These are phyloP conservation scores for Aldrovandia affinis DNA, from an alignment of 2,797 vertebrate species.

Conservation along the genomic window DNA sequence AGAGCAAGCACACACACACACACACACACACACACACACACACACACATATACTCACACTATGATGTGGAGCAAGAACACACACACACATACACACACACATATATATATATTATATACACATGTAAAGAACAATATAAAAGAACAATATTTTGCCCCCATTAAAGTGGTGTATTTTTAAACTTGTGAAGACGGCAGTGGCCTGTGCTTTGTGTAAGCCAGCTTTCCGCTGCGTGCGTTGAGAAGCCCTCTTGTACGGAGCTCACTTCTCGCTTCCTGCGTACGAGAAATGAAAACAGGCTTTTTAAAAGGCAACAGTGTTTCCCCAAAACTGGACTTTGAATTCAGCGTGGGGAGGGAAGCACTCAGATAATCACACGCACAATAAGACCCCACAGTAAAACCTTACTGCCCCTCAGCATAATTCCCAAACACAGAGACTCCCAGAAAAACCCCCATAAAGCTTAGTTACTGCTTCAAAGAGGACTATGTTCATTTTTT, in stretches of 20 bases:
- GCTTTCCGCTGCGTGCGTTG: not conserved
- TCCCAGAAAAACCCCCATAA: not conserved
- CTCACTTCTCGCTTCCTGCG: not conserved
- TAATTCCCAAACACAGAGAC: conserved; percentile 27
- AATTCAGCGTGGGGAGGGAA: not conserved
- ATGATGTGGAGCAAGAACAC: not conserved
- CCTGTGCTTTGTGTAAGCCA: too few relatives aligned
- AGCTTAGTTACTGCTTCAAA: conserved; percentile 12
- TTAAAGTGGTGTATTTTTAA: too few relatives aligned
- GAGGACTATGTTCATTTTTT: not conserved
- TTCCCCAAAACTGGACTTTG: not conserved
- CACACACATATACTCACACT: not conserved
- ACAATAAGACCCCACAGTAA: not conserved
- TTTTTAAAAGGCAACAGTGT: not conserved
- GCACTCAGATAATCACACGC: conserved; percentile 13
- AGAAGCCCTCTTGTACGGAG: not conserved
- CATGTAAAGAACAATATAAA: too few relatives aligned
- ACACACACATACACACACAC: not conserved
- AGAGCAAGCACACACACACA: too few relatives aligned
- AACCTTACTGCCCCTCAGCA: not conserved
- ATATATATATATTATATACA: conserved; percentile 13
- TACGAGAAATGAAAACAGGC: conserved; percentile 1
- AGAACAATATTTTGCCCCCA: too few relatives aligned
- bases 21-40: not conserved
- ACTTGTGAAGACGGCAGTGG: too few relatives aligned